Conservation (phyloP, 2,113 vertebrate genomes). For the Cryptomyrus ogoouensis region DNA sequence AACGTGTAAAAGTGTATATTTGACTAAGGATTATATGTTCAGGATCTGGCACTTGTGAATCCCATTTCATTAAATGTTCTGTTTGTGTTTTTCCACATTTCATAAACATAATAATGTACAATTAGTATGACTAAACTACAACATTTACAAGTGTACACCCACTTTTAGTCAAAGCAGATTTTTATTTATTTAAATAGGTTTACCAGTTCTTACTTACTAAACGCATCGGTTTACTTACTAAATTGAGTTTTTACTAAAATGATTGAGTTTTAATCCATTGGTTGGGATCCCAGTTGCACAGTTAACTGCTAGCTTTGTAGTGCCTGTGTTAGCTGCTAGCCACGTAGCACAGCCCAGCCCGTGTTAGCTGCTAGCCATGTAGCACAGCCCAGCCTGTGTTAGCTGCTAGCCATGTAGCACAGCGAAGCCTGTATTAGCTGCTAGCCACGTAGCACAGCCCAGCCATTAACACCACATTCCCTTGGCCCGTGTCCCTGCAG, state of each 20-base stretch:
- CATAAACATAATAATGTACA: not conserved
- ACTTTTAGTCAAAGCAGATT: not conserved
- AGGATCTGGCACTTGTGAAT: not conserved
- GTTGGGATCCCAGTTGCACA: not conserved
- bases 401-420: not conserved
- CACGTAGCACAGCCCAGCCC: too few relatives aligned
- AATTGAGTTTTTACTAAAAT: not conserved
- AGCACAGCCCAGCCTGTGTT: not conserved
- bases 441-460: not conserved
- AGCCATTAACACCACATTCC: not conserved
- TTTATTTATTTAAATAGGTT: not conserved
- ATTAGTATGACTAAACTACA: not conserved
- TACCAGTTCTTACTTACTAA: not conserved
- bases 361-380: not conserved
- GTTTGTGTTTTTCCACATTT: not conserved
- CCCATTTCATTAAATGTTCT: not conserved
- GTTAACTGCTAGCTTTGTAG: not conserved
- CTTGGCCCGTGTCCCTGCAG: conserved; percentile 45
- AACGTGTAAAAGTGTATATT: not conserved
- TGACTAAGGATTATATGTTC: not conserved
- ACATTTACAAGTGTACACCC: not conserved
- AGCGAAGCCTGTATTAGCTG: not conserved
- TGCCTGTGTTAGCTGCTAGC: not conserved
- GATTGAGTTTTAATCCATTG: not conserved
- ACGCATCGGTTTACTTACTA: not conserved